These are phyloP conservation scores for Pterocles gutturalis DNA, from an alignment of 2,113 vertebrate species.

Conservation along the genomic window DNA sequence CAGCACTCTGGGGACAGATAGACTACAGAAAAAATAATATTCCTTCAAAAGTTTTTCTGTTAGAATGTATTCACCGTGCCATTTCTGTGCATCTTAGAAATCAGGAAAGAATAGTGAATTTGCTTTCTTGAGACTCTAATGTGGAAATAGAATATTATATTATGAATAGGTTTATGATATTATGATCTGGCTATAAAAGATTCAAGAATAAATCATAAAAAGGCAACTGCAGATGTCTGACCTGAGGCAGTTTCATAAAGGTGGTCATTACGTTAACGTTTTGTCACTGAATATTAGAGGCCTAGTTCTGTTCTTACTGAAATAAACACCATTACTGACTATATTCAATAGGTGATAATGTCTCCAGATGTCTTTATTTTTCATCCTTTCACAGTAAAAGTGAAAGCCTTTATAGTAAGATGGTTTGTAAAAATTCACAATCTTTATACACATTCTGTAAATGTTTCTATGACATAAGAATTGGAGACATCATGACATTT, in stretches of 20 bases:
- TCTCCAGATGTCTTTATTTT: neutral
- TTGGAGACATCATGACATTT: neutral
- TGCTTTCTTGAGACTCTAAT: neutral
- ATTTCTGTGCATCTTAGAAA: neutral
- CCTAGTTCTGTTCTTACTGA: neutral
- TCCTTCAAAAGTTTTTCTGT: neutral
- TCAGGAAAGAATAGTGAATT: neutral
- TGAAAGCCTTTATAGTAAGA: neutral
- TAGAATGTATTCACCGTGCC: neutral
- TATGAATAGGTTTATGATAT: neutral
- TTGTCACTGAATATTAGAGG: neutral
- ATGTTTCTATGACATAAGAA: neutral
- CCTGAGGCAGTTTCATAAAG: neutral
- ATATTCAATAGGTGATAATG: neutral
- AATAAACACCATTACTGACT: neutral
- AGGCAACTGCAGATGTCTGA: neutral
- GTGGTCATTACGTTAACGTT: neutral
- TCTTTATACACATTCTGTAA: neutral
- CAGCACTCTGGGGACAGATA: neutral
- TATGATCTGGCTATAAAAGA: neutral
- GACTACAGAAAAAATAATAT: neutral
- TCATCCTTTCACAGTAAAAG: neutral
- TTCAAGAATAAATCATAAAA: neutral
- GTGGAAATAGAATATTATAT: neutral
- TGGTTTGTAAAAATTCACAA: neutral